Conservation (phyloP, 92 coral and sea anemone species). For the Paragorgia papillata region DNA sequence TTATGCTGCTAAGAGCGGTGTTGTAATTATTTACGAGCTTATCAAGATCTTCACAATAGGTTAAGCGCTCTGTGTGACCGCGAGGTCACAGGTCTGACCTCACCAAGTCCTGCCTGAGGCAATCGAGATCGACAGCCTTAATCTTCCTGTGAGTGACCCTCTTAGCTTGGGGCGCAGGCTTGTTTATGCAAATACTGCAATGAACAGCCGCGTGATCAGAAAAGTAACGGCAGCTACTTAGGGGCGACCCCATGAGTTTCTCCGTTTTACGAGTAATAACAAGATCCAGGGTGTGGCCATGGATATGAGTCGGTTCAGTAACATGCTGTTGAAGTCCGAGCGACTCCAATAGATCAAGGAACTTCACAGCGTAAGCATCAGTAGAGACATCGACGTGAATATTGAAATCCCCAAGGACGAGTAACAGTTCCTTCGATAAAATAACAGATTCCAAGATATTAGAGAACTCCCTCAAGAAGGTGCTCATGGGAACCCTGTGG, state of each 20-base stretch:
- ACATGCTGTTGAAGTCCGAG: constrained; percentile 62
- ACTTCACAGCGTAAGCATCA: constrained; percentile 47
- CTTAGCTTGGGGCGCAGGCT: constrained; percentile 45
- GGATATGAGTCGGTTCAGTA: constrained; percentile 47
- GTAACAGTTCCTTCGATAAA: constrained; percentile 35
- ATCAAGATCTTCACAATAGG: constrained; percentile 43
- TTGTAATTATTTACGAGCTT: constrained; percentile 46
- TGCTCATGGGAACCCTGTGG: constrained; percentile 42
- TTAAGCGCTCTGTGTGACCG: constrained; percentile 18
- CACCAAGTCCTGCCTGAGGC: constrained; percentile 48
- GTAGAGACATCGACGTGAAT: constrained; percentile 50
- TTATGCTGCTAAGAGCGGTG: constrained; percentile 37
- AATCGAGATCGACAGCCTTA: constrained; percentile 42
- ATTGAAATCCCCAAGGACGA: constrained; percentile 39
- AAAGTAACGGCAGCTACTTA: constrained; percentile 44
- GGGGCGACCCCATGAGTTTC: constrained; percentile 3
- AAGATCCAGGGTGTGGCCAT: constrained; percentile 53
- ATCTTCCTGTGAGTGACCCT: constrained; percentile 54
- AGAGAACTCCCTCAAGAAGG: constrained; percentile 46
- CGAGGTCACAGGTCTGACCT: constrained; percentile 44
- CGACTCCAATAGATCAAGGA: constrained; percentile 49
- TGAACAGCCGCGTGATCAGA: constrained; percentile 51
- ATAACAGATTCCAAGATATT: constrained; percentile 32
- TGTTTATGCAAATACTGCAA: constrained; percentile 42
- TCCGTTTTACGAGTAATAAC: constrained; percentile 45